Conservation (phyloP, 2,113 vertebrate genomes). For the Esox niger region DNA sequence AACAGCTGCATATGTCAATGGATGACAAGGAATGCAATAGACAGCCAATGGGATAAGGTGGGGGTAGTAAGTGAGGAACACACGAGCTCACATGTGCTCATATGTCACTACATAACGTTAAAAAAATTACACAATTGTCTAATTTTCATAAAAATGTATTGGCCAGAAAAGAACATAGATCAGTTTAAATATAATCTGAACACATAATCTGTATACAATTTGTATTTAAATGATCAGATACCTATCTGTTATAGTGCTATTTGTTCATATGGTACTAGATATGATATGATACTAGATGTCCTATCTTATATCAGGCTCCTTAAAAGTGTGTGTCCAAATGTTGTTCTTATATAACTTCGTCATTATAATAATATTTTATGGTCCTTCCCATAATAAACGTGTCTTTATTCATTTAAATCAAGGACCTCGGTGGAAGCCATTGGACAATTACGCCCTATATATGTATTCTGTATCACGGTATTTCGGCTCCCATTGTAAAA, state of each 20-base stretch:
- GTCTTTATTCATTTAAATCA: neutral
- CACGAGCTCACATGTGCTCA: constrained; percentile 3
- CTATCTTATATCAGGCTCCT: constrained; percentile 20
- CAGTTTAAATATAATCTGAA: neutral
- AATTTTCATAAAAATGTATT: neutral
- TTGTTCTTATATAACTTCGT: constrained; percentile 38
- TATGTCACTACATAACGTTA: no score
- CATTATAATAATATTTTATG: neutral
- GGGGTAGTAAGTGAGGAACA: constrained; percentile 17
- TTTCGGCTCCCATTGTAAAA: neutral
- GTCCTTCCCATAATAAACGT: neutral
- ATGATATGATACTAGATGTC: constrained; percentile 6
- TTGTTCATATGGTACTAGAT: constrained; percentile 35
- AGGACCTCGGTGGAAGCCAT: neutral
- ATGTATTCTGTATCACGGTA: neutral
- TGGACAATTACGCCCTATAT: neutral
- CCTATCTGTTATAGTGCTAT: constrained; percentile 40
- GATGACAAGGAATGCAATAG: constrained; percentile 55
- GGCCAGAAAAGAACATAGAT: neutral
- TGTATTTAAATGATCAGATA: constrained; percentile 3
- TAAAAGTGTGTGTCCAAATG: constrained; percentile 45
- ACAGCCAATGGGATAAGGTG: constrained; percentile 6
- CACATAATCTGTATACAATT: neutral
- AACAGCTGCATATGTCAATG: constrained; percentile 65
- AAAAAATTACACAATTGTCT: no score